Evolutionary conservation across 2,113 vertebrate species (phyloP), one percentile per base, ranked within the genome.

Genomic region (Hyaena hyaena): DNA sequence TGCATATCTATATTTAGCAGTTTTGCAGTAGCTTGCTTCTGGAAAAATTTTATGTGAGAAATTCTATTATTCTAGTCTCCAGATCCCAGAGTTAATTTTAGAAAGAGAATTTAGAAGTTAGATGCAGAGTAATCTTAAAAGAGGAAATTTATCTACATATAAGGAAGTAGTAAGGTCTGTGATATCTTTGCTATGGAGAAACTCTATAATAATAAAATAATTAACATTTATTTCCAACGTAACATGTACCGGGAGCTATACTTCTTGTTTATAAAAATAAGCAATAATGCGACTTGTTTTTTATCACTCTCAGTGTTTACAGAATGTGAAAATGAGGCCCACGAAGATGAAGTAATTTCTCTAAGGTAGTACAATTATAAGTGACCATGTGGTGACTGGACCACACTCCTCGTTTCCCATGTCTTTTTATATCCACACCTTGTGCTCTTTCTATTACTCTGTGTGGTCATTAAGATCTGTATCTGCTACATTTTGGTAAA

Each of bases 11-110:
- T 97, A 95, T 96, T 96, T 97, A 97, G 80, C 84, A 65, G 77
- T 33, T 97, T 97, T 97, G 96, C 87, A 88, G 90, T 94, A 97
- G 53, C 88, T 97, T 93, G 84, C 84, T 97, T 95, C 69, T 97
- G 95, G 95, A 96, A 98, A 97, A 97, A 88, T 91, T 84, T 95
- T 66, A 81, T 90, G 28, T 91, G 97, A 96, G 81, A 93, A 90
- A 90, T 98, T 96, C 91, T 96, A 97, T 97, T 98, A 97, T 98
- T 97, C 94, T 97, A 96, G 96, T 97, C 95, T 97, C 92, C 48
- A 96, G 94, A 96, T 97, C 96, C 90, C 96, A 96, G 90, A 90
- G 95, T 96, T 98, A 98, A 98, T 97, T 98, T 98, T 98, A 98
- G 97, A 96, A 96, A 84, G 76, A 96, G 84, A 97, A 96, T 97